Evolutionary conservation across 2,797 vertebrate species (phyloP).

Genomic region (Numenius phaeopus): DNA sequence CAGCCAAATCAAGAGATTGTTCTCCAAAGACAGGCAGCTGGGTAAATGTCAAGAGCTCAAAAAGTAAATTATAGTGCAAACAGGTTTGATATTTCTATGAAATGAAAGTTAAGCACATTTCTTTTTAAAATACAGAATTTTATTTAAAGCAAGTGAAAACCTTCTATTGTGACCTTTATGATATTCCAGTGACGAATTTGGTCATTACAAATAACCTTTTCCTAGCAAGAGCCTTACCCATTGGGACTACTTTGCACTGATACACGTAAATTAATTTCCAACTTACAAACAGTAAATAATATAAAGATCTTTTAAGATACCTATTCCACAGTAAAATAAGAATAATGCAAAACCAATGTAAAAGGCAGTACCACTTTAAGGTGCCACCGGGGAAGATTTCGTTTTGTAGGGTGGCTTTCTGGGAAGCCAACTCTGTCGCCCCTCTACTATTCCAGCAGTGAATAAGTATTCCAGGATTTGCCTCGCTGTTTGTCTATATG

Average conservation of each 20-base stretch:
- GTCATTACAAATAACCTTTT: slow-evolving; percentile 91
- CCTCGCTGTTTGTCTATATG: neutral
- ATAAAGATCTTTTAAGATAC: slow-evolving; percentile 63
- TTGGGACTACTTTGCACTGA: slow-evolving; percentile 72
- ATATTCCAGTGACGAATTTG: slow-evolving; percentile 86
- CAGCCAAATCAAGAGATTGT: slow-evolving; percentile 78
- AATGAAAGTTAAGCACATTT: slow-evolving; percentile 84
- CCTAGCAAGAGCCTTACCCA: slow-evolving; percentile 72
- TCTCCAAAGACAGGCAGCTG: slow-evolving; percentile 83
- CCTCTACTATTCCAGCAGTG: neutral
- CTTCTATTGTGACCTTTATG: slow-evolving; percentile 88
- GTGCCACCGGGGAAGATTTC: neutral
- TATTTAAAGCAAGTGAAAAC: slow-evolving; percentile 86
- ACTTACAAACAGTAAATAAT: slow-evolving; percentile 71
- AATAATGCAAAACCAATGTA: neutral
- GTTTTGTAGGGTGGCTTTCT: rapidly evolving
- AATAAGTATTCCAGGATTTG: neutral
- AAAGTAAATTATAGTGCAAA: slow-evolving; percentile 87
- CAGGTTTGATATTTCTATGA: slow-evolving; percentile 87
- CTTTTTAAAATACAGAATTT: slow-evolving; percentile 87
- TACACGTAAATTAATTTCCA: slow-evolving; percentile 79
- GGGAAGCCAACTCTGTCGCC: neutral
- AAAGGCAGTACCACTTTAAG: neutral
- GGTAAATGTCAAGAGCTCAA: slow-evolving; percentile 85
- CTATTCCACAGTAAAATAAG: neutral